Base-by-base conservation (phyloP, 2,888 invertebrate genomes). In the Drosophila demipolita region DNA sequence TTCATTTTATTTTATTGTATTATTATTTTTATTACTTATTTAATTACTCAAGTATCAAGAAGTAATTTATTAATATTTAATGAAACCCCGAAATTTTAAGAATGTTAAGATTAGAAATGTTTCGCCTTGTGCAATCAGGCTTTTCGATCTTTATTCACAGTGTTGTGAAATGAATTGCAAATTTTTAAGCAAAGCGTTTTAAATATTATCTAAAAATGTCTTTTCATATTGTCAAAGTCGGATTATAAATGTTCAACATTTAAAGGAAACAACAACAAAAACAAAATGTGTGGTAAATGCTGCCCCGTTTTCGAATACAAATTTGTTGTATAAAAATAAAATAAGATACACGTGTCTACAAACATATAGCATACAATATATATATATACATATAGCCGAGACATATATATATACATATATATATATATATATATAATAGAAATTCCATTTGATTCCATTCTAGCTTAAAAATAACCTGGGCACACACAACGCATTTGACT, bases 401-500 rank as follows among this genome's bases (percentile, higher is more conserved):
- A 26, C 26, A 26, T 23, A 23, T 42, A 58, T 20, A 45, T 45
- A 32, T 35, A 58, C 45, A 26, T 52, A 45, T 6, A 48, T 11
- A 53, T 42, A 45, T 5, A 61, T 38, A 60, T 57, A 40, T 26
- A 12, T 20, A 53, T 11, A 87, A 83, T 75, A 74, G 68, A 87
- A 79, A 82, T 74, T 78, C 75, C 74, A 58, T 59, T 62, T 49
- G 49, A 82, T 78, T 74, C 73, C 73, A 83, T 80, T 73, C 71
- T 73, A 69, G 80, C 82, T 73, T 85, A 80, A 84, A 84, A 85
- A 86, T 82, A 84, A 74, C 35, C 11, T 7, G 17, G 12, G 15
- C 38, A 36, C 36, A 26, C 42, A 42, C 36, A 60, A 17, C 35
- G 29, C 50, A 29, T 64, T 60, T 61, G 36, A 17, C 26, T 60